A percentile compares a stretch with the other conserved stretches of the same genome.
These are phyloP conservation scores for Cephus runcator DNA, from an alignment of 2,888 invertebrate species.

Conservation along the genomic window DNA sequence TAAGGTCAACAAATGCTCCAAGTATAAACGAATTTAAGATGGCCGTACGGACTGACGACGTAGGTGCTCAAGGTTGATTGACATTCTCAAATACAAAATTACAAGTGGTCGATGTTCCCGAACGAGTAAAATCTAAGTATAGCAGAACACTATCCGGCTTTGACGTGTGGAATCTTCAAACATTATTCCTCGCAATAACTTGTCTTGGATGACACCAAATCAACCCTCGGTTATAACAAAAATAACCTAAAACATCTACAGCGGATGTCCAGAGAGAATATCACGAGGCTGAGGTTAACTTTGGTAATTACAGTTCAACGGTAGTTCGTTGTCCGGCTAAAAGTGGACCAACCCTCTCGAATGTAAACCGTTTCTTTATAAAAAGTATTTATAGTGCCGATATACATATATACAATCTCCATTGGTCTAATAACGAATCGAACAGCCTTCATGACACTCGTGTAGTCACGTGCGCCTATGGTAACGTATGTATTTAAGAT, in stretches of 20 bases:
- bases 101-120: neutral
- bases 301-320: neutral
- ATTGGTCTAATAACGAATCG: neutral
- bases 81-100: neutral
- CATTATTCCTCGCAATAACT: neutral
- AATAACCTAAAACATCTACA: neutral
- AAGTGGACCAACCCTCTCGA: neutral
- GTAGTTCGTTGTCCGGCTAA: neutral
- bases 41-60: neutral
- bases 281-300: neutral
- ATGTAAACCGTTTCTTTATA: neutral
- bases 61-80: neutral
- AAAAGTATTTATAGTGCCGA: neutral
- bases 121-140: neutral
- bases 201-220: neutral
- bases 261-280: neutral
- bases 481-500: slow-evolving; percentile 9
- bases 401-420: neutral
- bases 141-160: neutral
- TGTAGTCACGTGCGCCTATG: neutral
- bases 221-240: neutral
- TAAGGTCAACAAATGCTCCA: neutral
- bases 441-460: neutral
- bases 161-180: neutral
- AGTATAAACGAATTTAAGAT: neutral